Percentiles rank a stretch among this genome's conserved stretches.
Conservation (phyloP, 2,888 invertebrate species). For the Acanthoscelides obtectus region DNA sequence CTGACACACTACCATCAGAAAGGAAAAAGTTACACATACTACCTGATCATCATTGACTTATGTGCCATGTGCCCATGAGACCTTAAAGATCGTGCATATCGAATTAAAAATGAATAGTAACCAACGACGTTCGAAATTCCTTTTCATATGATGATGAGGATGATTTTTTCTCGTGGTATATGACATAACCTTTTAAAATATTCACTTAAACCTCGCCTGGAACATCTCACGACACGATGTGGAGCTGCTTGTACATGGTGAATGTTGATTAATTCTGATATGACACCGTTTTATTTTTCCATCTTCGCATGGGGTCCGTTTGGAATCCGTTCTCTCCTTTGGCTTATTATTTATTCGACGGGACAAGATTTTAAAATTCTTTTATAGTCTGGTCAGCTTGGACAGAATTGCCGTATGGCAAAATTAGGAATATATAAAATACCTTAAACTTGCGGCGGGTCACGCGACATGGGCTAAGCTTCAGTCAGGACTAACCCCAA, state of each 20-base stretch:
- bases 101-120: neutral
- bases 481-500: too few relatives aligned
- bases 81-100: too few relatives aligned
- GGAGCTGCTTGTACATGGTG: neutral
- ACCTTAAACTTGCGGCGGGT: too few relatives aligned
- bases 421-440: too few relatives aligned
- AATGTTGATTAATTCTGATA: constrained; percentile 41
- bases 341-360: neutral
- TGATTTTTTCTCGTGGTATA: neutral
- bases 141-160: neutral
- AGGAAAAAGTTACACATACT: too few relatives aligned
- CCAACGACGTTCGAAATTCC: neutral
- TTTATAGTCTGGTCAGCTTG: neutral
- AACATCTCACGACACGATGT: neutral
- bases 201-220: neutral
- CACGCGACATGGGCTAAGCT: too few relatives aligned
- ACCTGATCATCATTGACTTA: too few relatives aligned
- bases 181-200: neutral
- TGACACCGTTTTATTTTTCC: constrained; percentile 27
- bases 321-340: constrained; percentile 24
- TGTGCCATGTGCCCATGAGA: too few relatives aligned
- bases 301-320: constrained; percentile 29
- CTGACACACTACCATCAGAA: too few relatives aligned
- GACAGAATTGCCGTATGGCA: too few relatives aligned
- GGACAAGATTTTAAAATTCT: neutral